Percentiles rank a stretch among this genome's conserved stretches.
These are phyloP conservation scores for Pteromalus puparum DNA, from an alignment of 1,140 invertebrate species.

Conservation along the genomic window DNA sequence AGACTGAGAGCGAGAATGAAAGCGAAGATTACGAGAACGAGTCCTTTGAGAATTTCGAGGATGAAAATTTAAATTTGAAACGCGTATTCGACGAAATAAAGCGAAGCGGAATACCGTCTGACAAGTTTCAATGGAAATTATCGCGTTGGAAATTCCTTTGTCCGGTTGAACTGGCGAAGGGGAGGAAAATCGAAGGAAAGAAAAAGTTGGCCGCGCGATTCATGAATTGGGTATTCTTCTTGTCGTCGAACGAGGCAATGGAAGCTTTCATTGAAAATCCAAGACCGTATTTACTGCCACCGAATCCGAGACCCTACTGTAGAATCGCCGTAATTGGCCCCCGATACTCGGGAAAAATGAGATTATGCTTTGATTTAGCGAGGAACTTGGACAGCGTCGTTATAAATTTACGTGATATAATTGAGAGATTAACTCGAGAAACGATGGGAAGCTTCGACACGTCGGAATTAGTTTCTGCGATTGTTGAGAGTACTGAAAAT, in stretches of 20 bases:
- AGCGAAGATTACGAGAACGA: constrained; percentile 43
- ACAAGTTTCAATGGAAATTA: constrained; percentile 67
- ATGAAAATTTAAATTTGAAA: constrained; percentile 49
- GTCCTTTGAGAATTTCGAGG: constrained; percentile 54
- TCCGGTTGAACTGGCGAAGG: constrained; percentile 77
- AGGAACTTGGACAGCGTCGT: constrained; percentile 63
- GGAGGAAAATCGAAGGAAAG: constrained; percentile 70
- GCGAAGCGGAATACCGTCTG: constrained; percentile 56
- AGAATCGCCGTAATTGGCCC: constrained; percentile 73
- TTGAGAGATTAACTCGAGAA: background rate
- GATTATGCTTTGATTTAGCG: constrained; percentile 65
- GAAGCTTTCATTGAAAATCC: constrained; percentile 77
- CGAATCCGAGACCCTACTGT: constrained; percentile 67
- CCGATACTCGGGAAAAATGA: constrained; percentile 66
- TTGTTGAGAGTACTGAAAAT: constrained; percentile 67
- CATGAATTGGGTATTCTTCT: constrained; percentile 78
- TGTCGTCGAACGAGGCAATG: constrained; percentile 72
- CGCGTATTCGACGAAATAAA: constrained; percentile 60
- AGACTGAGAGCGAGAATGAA: constrained; percentile 38
- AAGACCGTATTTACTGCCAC: constrained; percentile 73
- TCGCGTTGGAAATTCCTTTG: constrained; percentile 78
- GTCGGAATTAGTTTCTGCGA: constrained; percentile 69
- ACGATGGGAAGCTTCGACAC: background rate
- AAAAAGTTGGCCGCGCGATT: constrained; percentile 76
- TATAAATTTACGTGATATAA: constrained; percentile 56